Base-by-base conservation (phyloP, 2,113 vertebrate genomes). In the Columbina picui region DNA sequence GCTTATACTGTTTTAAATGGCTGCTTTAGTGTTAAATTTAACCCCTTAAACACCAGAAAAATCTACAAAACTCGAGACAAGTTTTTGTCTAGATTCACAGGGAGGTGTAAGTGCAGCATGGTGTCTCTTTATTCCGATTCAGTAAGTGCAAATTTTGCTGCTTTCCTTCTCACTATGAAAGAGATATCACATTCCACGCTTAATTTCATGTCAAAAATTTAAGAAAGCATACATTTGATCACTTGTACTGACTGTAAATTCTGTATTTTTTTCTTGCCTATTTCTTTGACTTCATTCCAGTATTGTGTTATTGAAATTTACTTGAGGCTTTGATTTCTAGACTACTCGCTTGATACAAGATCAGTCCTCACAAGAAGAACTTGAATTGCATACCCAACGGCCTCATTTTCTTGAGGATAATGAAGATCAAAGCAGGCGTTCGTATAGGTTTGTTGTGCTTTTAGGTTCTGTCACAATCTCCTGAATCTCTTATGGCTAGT, bases 341-440 rank as follows among this genome's bases (percentile, higher is more conserved):
- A 97, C 99, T 1, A 98, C 98, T 61, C 98, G 98, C 43, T 97
- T 99, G 93, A 98, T 99, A 73, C 99, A 99, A 86, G 98, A 99
- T 91, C 97, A 98, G 12, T 91, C 96, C 29, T 86, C 98, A 59
- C 98, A 98, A 50, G 98, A 96, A 76, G 99, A 99, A 19, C 98
- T 99, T 47, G 99, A 99, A 69, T 97, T 99, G 77, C 98, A 97
- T 9, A 34, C 96, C 6, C 98, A 98, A 18, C 95, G 97, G 9
- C 96, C 99, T 50, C 98, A 98, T 26, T 99, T 99, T 97, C 98
- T 99, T 84, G 99, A 99, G 55, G 98, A 99, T 39, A 96, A 97
- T 7, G 99, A 99, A 84, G 99, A 99, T 84, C 98, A 98, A 98
- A 98, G 97, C 97, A 98, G 98, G 67, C 98, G 99, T 96, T 98